phyloP scores from a whole-genome alignment of 2,113 vertebrate species.

The Poeciliopsis retropinna region DNA sequence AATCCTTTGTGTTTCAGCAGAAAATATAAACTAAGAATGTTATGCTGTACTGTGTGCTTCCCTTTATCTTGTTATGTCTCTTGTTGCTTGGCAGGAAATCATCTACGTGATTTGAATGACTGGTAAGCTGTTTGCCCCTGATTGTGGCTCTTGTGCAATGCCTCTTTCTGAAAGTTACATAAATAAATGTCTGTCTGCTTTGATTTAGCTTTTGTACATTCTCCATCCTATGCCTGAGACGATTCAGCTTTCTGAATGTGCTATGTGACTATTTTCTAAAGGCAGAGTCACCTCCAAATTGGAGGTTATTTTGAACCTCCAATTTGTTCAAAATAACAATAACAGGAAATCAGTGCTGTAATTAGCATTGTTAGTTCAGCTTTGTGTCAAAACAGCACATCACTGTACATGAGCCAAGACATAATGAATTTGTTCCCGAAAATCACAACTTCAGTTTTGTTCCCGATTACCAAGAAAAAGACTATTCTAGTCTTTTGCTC shows the following conservation, averaged over 20 bases:
- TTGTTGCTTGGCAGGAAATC: conserved; percentile 5
- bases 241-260: conserved; percentile 2
- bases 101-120: conserved; percentile 16
- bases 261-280: conserved; percentile 3
- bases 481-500: background rate
- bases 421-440: conserved; percentile 3
- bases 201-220: background rate
- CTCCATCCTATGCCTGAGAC: background rate
- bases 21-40: conserved; percentile 28
- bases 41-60: conserved; percentile 33
- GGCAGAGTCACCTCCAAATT: background rate
- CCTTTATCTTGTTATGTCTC: conserved; percentile 4
- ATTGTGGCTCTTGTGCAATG: conserved; percentile 36
- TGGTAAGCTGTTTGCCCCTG: conserved; percentile 28
- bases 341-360: conserved; percentile 1
- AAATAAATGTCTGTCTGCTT: conserved; percentile 47
- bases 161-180: conserved; percentile 20
- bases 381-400: background rate
- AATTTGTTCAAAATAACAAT: conserved; percentile 13
- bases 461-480: background rate
- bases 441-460: conserved; percentile 3
- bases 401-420: background rate
- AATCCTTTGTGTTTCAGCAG: conserved; percentile 18
- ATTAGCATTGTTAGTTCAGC: background rate
- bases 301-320: background rate